A percentile compares a stretch with the other conserved stretches of the same genome.
Conservation (phyloP, 2,888 invertebrate genomes). For the Barypeithes pellucidus region DNA sequence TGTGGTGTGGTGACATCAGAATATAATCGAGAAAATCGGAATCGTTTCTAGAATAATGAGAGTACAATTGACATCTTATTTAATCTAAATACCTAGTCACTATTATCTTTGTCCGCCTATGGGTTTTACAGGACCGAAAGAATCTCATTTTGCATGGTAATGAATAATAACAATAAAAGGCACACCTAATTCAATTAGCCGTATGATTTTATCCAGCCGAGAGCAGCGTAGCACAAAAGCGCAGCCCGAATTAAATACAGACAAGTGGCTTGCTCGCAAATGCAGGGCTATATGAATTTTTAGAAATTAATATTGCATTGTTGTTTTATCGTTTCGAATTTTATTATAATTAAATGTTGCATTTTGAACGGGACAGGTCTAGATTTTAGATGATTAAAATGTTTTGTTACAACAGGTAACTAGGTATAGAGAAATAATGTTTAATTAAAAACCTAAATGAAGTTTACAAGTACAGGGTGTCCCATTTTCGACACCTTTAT, state of each 20-base stretch:
- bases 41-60: no score
- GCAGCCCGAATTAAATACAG: constrained; percentile 40
- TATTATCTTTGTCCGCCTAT: constrained; percentile 8
- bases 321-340: constrained; percentile 31
- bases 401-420: background rate
- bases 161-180: constrained; percentile 62
- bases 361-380: background rate
- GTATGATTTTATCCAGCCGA: constrained; percentile 61
- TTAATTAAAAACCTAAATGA: no score
- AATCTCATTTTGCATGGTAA: constrained; percentile 48
- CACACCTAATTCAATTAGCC: constrained; percentile 64
- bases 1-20: no score
- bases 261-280: constrained; percentile 49
- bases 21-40: no score
- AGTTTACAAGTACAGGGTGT: no score
- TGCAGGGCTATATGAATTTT: constrained; percentile 48
- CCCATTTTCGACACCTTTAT: no score
- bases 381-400: background rate
- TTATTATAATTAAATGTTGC: constrained; percentile 22
- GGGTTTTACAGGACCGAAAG: constrained; percentile 4
- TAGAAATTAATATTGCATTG: constrained; percentile 48
- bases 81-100: no score
- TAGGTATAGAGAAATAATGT: no score
- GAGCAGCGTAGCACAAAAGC: constrained; percentile 35
- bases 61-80: no score